phyloP scores from a whole-genome alignment of 1,140 invertebrate species.

The Pseudobourletiella spinata region DNA sequence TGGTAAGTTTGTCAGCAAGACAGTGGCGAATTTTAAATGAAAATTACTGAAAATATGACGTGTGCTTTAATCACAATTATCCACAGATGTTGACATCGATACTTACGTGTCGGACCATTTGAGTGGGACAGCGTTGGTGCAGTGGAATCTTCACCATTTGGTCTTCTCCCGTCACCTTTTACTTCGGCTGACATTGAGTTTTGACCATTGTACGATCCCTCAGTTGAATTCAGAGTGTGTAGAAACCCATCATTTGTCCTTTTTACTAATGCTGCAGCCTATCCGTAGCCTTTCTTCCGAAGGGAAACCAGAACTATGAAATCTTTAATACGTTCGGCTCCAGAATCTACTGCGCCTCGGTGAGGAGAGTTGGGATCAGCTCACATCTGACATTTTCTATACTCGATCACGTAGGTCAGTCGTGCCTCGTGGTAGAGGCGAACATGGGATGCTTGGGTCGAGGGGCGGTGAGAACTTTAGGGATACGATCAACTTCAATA shows the following conservation, averaged over 20 bases:
- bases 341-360: neutral
- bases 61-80: too few relatives aligned
- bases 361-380: too few relatives aligned
- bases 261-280: neutral
- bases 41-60: too few relatives aligned
- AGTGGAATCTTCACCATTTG: neutral
- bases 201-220: neutral
- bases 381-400: too few relatives aligned
- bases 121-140: too few relatives aligned
- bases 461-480: neutral
- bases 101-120: too few relatives aligned
- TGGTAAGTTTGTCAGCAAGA: too few relatives aligned
- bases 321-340: slow-evolving; percentile 1
- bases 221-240: neutral
- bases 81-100: too few relatives aligned
- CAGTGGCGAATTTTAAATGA: too few relatives aligned
- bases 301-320: neutral
- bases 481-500: too few relatives aligned
- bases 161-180: neutral
- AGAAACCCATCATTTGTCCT: neutral
- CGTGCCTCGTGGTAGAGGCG: neutral
- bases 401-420: neutral
- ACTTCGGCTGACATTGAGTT: neutral
- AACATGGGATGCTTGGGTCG: neutral
- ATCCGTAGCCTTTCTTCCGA: neutral